phyloP scores from a whole-genome alignment of 2,113 vertebrate genomes.

The Nothocercus julius region DNA sequence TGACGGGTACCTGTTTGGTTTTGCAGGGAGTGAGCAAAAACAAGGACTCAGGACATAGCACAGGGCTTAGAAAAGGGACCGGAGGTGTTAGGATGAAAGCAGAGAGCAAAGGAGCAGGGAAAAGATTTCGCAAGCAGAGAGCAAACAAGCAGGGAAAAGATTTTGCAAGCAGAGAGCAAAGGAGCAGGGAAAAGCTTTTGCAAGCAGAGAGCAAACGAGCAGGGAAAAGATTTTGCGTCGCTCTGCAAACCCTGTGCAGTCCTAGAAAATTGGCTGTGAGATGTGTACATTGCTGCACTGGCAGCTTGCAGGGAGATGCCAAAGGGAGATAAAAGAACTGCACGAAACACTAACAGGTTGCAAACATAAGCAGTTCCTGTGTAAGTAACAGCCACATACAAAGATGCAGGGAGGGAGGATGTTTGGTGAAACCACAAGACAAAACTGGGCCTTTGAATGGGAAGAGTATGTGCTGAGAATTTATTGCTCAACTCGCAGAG shows the following conservation, averaged over 20 bases:
- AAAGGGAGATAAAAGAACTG: constrained; percentile 35
- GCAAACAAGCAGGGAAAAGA: background rate
- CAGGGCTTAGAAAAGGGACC: background rate
- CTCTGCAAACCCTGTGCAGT: background rate
- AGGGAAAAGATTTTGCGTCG: background rate
- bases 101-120: background rate
- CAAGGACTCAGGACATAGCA: background rate
- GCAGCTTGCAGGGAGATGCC: constrained; percentile 17
- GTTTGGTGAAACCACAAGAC: constrained; percentile 37
- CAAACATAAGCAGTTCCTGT: constrained; percentile 1
- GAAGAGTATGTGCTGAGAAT: background rate
- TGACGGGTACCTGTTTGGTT: background rate
- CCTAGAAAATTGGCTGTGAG: constrained; percentile 18
- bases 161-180: constrained; percentile 1
- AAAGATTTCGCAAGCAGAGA: background rate
- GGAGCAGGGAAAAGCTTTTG: background rate
- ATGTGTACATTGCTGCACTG: background rate
- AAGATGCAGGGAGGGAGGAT: background rate
- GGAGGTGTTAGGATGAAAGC: background rate
- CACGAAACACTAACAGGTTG: background rate
- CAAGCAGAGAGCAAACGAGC: background rate
- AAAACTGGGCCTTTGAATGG: background rate
- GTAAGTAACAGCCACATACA: background rate
- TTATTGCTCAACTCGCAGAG: background rate
- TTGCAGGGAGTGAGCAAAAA: background rate